Base-by-base conservation (phyloP, 2,113 vertebrate genomes). In the Chloebia gouldiae region DNA sequence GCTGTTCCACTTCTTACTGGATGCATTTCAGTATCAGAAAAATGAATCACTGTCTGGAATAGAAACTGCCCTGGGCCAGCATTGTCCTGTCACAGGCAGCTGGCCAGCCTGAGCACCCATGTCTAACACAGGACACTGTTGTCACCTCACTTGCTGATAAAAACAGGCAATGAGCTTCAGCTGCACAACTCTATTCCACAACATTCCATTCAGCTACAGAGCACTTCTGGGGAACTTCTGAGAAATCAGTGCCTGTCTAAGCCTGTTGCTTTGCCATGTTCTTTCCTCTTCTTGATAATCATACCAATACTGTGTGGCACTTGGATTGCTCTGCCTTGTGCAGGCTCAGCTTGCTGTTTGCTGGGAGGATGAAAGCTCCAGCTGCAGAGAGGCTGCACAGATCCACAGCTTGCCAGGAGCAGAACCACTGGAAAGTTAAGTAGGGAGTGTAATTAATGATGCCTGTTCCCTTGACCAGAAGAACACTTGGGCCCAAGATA, bases 401-500 rank as follows among this genome's bases (percentile, higher is more conserved):
- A 59, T 17, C 65, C 91, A 63, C 51, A 90, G 40, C 86, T 51
- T 59, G 77, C 56, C 76, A 66, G 76, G 78, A 90, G 59, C 11
- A 83, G 76, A 79, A 92, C 54, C 37, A 39, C 83, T 73, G 76
- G 78, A 66, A 92, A 96, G 60, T 25, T 28, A 65, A 51, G 50
- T 13, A 63, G 19, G 70, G 72, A 88, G 30, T 47, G 35, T 60
- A 79, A 95, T 33, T 69, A 82, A 42, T 56, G 39, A 75, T 59
- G 61, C 47, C 17, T 53, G 12, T 31, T 89, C 82, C 50, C 97
- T 79, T 92, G 92, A 83, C 95, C 81, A 94, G 33, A 44, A 80
- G 35, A 80, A 81, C 39, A 70, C 75, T 93, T 78, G 90, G 89
- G 72, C 33, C 66, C 49, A 68, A 44, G 82, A 81, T 84, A 93